Percentiles rank a stretch among this genome's conserved stretches.
Conservation (phyloP, 37 sponge, comb jelly and placozoan species). For the Halisarca cf. caerulea region DNA sequence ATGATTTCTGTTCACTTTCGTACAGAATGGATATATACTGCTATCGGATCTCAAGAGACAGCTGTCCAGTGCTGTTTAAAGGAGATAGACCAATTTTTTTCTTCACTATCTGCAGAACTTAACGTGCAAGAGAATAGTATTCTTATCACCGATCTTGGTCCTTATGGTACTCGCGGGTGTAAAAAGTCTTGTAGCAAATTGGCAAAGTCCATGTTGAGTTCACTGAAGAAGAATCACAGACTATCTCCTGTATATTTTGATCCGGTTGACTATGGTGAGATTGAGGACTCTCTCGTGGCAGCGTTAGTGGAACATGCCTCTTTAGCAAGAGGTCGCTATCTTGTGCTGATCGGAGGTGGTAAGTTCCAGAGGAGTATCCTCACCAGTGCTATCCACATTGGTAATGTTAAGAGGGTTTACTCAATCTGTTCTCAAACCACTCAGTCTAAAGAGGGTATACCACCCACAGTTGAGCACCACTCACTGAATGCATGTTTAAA, state of each 20-base stretch:
- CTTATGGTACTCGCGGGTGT: neutral
- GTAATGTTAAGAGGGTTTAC: neutral
- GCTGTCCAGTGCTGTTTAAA: neutral
- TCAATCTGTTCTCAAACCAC: neutral
- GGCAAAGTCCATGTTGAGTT: neutral
- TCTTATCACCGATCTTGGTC: neutral
- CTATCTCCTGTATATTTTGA: neutral
- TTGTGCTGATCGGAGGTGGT: neutral
- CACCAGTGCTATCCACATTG: neutral
- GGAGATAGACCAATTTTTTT: too few species aligned
- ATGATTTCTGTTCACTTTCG: neutral
- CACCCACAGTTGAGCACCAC: too few species aligned
- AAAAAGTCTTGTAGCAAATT: neutral
- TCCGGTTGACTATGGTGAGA: neutral
- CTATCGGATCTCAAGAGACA: too few species aligned
- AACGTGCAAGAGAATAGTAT: neutral
- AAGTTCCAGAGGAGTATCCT: constrained; percentile 6
- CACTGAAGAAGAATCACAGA: neutral
- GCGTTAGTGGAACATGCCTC: neutral
- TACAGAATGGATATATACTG: neutral
- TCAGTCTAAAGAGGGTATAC: too few species aligned
- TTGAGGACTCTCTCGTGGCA: neutral
- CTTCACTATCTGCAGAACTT: too few species aligned
- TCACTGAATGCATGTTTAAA: too few species aligned
- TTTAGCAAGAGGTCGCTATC: neutral